Percentiles rank a stretch among this genome's conserved stretches.
Conservation (phyloP, 2,888 invertebrate species). For the Ceraclea dissimilis region DNA sequence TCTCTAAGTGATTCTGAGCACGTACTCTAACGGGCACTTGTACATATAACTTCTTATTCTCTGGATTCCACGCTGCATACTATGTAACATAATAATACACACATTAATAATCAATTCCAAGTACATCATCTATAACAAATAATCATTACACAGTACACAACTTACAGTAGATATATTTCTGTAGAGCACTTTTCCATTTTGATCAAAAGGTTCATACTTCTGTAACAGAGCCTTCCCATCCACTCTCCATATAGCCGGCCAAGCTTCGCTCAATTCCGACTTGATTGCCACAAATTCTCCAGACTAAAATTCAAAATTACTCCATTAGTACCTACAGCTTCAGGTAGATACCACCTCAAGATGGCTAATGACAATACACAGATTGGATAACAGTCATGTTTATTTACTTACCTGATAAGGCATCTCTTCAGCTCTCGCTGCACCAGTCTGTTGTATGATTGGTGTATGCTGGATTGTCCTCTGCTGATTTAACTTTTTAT, state of each 20-base stretch:
- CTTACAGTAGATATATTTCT: conserved; percentile 81
- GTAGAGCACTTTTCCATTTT: conserved; percentile 74
- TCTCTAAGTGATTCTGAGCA: conserved; percentile 68
- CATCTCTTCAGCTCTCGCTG: conserved; percentile 48
- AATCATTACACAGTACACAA: conserved; percentile 19
- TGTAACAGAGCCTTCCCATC: conserved; percentile 77
- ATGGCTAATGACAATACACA: neutral
- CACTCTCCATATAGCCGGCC: conserved; percentile 86
- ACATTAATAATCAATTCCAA: too few species aligned
- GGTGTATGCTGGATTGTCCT: conserved; percentile 46
- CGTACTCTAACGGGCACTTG: conserved; percentile 71
- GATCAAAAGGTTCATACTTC: conserved; percentile 76
- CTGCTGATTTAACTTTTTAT: conserved; percentile 39
- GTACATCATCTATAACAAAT: too few species aligned
- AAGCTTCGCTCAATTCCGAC: conserved; percentile 70
- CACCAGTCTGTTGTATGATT: conserved; percentile 38
- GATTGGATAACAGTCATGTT: too few species aligned
- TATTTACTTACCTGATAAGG: conserved; percentile 51
- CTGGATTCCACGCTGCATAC: conserved; percentile 81
- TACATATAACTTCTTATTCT: conserved; percentile 72
- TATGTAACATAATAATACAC: conserved; percentile 36
- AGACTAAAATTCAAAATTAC: conserved; percentile 53
- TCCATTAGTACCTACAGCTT: too few species aligned
- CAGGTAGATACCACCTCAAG: neutral
- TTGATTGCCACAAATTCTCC: conserved; percentile 86